These are phyloP conservation scores for Dromococcyx pavoninus DNA, from an alignment of 2,797 vertebrate genomes.

Conservation along the genomic window DNA sequence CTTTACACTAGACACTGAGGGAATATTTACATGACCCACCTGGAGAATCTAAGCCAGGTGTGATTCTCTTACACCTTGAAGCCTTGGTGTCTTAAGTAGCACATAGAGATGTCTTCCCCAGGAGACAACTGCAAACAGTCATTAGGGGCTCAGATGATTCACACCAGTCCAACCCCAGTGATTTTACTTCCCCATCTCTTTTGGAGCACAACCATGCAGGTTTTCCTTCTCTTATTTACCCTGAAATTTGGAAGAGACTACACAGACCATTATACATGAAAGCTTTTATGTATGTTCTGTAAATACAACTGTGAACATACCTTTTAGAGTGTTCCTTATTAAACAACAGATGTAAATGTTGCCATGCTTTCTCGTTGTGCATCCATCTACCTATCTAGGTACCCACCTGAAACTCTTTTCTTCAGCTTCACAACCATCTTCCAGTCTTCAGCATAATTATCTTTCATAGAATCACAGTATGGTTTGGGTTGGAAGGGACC, in stretches of 20 bases:
- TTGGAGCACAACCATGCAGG: neutral
- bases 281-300: neutral
- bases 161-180: neutral
- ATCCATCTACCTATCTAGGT: neutral
- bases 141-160: neutral
- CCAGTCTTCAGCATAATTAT: neutral
- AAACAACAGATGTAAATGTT: neutral
- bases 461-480: neutral
- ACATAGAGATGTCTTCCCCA: neutral
- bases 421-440: neutral
- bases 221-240: neutral
- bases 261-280: neutral
- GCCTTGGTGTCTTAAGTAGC: neutral
- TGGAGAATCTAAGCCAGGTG: neutral
- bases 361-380: neutral
- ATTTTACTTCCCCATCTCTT: neutral
- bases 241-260: neutral
- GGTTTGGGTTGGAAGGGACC: no score
- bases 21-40: neutral
- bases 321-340: neutral
- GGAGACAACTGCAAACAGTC: neutral
- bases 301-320: neutral
- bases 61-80: neutral
- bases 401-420: neutral
- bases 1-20: neutral